Evolutionary conservation across 2,888 invertebrate genomes (phyloP).

Genomic region (Chrysolina americana): DNA sequence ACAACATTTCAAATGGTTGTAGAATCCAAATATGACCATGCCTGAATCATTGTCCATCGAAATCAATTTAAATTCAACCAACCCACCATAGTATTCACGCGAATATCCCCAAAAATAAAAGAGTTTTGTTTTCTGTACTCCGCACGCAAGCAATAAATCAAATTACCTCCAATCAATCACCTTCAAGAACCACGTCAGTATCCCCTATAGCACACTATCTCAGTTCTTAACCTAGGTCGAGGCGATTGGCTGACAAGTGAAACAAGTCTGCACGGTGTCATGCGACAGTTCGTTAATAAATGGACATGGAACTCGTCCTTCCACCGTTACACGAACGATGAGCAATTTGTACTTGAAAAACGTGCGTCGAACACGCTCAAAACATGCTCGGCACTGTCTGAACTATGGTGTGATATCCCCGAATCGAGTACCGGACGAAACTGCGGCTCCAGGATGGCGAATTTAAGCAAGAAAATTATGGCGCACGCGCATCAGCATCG

Average conservation of each 20-base stretch:
- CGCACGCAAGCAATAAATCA: constrained; percentile 1
- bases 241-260: constrained; percentile 9
- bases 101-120: not conserved
- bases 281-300: constrained; percentile 21
- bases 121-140: not conserved
- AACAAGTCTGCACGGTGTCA: constrained; percentile 5
- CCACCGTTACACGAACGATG: constrained; percentile 15
- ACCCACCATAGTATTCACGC: too few relatives aligned
- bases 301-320: constrained; percentile 9
- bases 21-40: too few relatives aligned
- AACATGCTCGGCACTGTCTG: constrained; percentile 34
- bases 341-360: constrained; percentile 6
- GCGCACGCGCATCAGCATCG: constrained; percentile 65
- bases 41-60: too few relatives aligned
- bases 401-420: constrained; percentile 38
- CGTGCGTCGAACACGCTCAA: constrained; percentile 34
- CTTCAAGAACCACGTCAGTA: constrained; percentile 1
- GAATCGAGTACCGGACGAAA: constrained; percentile 55
- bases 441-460: constrained; percentile 66
- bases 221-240: constrained; percentile 26
- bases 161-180: constrained; percentile 24
- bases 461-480: constrained; percentile 53
- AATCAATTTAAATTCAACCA: too few relatives aligned
- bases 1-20: too few relatives aligned
- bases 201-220: constrained; percentile 14